Evolutionary conservation across 2,113 vertebrate species (phyloP).

Genomic region (Gulo gulo): DNA sequence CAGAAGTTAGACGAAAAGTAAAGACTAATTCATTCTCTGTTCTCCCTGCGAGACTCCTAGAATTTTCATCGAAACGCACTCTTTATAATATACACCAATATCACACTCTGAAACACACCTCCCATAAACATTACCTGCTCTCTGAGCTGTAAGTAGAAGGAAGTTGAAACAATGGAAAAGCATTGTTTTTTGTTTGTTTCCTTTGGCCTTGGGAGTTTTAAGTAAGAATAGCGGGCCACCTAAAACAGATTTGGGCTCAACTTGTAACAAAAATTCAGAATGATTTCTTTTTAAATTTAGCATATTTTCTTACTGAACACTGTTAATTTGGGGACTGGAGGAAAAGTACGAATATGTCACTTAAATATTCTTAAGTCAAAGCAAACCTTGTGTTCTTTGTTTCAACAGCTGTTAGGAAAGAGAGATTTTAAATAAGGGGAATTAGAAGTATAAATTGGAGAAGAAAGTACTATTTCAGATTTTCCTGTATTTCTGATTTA

Average conservation of each 20-base stretch:
- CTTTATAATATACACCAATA: background rate
- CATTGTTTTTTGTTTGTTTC: background rate
- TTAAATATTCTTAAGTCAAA: slow-evolving; percentile 33
- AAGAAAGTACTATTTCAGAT: slow-evolving; percentile 8
- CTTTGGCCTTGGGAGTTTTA: background rate
- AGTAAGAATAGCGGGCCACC: background rate
- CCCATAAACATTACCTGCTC: background rate
- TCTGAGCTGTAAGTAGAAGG: background rate
- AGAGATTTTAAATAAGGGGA: slow-evolving; percentile 19
- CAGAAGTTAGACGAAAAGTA: background rate
- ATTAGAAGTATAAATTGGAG: slow-evolving; percentile 2
- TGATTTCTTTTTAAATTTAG: background rate
- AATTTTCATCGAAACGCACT: background rate
- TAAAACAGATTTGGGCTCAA: background rate
- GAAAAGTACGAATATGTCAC: background rate
- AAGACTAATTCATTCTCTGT: background rate
- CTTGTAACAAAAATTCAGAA: background rate
- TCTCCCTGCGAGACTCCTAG: background rate
- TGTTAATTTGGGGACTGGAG: background rate
- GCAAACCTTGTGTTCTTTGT: background rate
- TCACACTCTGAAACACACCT: background rate
- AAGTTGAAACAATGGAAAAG: background rate
- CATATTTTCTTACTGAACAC: background rate
- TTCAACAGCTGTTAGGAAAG: background rate
- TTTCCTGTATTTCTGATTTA: background rate